These are phyloP conservation scores for Acipenser oxyrinchus DNA, from an alignment of 2,797 vertebrate genomes.

Conservation along the genomic window DNA sequence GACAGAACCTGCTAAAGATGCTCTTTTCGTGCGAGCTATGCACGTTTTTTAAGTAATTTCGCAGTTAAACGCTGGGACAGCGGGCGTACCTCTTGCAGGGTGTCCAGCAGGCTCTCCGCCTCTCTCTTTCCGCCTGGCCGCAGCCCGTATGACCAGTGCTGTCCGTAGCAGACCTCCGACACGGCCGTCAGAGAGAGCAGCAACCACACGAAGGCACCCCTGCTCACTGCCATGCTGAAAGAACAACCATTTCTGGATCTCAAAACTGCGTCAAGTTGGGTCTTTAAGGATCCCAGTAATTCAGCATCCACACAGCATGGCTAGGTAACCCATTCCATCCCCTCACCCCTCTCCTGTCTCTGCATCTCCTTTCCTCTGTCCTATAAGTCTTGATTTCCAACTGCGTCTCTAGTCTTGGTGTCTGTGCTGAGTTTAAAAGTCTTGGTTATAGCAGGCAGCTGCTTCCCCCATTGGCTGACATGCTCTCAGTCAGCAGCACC, in stretches of 20 bases:
- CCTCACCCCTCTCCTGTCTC: slow-evolving; percentile 27
- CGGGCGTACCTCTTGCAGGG: slow-evolving; percentile 50
- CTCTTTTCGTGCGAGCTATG: not conserved
- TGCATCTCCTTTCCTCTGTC: not conserved
- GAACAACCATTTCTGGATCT: not conserved
- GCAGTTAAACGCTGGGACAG: not conserved
- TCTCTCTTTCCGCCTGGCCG: slow-evolving; percentile 79
- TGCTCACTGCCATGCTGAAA: slow-evolving; percentile 39
- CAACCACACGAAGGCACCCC: slow-evolving; percentile 38
- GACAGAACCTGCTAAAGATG: not conserved
- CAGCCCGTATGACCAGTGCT: slow-evolving; percentile 81
- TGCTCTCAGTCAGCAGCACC: no score
- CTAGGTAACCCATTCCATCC: not conserved
- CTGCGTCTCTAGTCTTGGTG: no score
- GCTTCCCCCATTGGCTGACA: no score
- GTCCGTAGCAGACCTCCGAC: slow-evolving; percentile 40
- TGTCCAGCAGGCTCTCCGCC: slow-evolving; percentile 36
- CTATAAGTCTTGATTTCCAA: no score
- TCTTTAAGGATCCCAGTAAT: not conserved
- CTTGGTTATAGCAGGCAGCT: no score
- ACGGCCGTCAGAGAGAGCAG: slow-evolving; percentile 27
- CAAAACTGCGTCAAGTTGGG: not conserved
- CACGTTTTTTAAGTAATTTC: not conserved
- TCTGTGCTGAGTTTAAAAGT: no score
- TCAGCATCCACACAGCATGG: not conserved